Percentiles rank a stretch among this genome's conserved stretches.
These are phyloP conservation scores for Microctonus brassicae DNA, from an alignment of 2,888 invertebrate genomes.

Conservation along the genomic window DNA sequence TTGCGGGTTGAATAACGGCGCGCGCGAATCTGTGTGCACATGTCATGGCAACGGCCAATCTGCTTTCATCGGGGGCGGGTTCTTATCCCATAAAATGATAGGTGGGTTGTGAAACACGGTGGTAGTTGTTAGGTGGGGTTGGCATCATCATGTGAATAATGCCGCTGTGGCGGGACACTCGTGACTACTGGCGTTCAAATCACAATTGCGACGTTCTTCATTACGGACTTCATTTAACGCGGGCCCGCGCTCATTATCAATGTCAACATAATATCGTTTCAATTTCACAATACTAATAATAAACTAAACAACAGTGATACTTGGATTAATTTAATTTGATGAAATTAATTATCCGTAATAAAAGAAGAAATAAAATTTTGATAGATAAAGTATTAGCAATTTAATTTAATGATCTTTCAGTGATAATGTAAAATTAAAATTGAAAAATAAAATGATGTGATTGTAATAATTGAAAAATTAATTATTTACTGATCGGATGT, in stretches of 20 bases:
- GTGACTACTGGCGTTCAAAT: conserved; percentile 67
- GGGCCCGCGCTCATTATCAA: neutral
- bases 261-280: neutral
- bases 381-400: neutral
- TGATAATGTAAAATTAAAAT: too few species aligned
- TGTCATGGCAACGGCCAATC: conserved; percentile 56
- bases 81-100: conserved; percentile 49
- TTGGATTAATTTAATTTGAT: neutral
- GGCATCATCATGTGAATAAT: conserved; percentile 28
- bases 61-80: conserved; percentile 61
- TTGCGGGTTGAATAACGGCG: conserved; percentile 25
- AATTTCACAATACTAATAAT: neutral
- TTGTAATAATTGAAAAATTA: too few species aligned
- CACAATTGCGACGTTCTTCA: conserved; percentile 55
- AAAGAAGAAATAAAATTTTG: neutral
- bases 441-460: too few species aligned
- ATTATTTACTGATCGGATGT: neutral
- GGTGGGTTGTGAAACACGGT: conserved; percentile 43
- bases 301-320: neutral
- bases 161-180: conserved; percentile 25
- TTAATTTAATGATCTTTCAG: too few species aligned
- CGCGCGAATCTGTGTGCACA: conserved; percentile 43
- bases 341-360: neutral
- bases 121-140: conserved; percentile 40
- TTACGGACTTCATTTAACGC: conserved; percentile 25